A percentile compares a stretch with the other conserved stretches of the same genome.
phyloP scores from a whole-genome alignment of 2,113 vertebrate species.

The Python bivittatus region DNA sequence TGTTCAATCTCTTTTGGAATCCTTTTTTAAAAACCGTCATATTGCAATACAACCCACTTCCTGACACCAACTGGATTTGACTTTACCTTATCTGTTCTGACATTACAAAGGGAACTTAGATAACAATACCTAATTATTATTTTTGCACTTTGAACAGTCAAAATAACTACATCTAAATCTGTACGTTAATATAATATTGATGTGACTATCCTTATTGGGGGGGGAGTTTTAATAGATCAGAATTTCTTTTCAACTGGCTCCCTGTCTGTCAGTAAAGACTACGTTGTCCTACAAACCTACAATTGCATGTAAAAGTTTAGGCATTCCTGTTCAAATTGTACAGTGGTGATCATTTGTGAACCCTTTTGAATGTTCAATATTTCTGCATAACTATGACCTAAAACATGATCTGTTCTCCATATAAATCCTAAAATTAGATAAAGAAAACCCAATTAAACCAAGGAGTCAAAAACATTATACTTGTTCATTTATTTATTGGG shows the following conservation, averaged over 20 bases:
- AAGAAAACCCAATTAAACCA: no score
- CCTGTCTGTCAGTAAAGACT: neutral
- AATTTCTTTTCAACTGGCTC: neutral
- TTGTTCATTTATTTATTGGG: no score
- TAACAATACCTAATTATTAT: neutral
- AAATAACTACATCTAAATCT: neutral
- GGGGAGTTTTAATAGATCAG: no score
- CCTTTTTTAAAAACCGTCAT: neutral
- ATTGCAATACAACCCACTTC: neutral
- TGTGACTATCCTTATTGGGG: neutral
- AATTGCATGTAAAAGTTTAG: no score
- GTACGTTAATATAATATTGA: neutral
- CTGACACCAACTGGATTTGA: neutral
- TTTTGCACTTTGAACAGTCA: neutral
- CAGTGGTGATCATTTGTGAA: no score
- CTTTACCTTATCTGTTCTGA: neutral
- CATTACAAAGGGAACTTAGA: neutral
- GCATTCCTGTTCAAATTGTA: no score
- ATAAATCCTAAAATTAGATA: no score
- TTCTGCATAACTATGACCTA: no score
- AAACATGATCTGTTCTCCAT: no score
- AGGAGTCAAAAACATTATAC: no score
- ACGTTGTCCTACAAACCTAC: neutral
- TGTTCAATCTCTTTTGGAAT: neutral
- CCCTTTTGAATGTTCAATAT: no score